Conservation (phyloP, 2,113 vertebrate species). For the Chaetops frenatus region DNA sequence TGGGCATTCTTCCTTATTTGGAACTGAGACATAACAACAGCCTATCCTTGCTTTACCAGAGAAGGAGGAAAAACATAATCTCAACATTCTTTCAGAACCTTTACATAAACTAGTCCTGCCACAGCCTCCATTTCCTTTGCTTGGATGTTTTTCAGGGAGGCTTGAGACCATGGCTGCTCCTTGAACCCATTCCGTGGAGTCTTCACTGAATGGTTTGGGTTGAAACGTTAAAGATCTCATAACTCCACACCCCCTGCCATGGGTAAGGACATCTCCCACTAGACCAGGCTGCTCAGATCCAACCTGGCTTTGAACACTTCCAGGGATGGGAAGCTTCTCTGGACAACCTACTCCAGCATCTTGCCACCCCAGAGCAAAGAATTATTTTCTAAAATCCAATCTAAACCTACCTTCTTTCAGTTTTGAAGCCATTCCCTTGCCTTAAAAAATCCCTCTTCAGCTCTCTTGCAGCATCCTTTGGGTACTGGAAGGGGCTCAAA, state of each 20-base stretch:
- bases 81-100: background rate
- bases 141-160: background rate
- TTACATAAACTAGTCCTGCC: background rate
- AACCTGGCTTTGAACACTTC: background rate
- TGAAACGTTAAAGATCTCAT: background rate
- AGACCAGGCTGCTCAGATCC: background rate
- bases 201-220: background rate
- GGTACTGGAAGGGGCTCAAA: background rate
- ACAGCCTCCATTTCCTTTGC: background rate
- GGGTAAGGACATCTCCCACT: background rate
- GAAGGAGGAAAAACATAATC: background rate
- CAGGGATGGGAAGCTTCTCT: background rate
- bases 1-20: background rate
- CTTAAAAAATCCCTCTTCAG: background rate
- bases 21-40: background rate
- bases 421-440: background rate
- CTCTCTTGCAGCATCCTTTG: background rate
- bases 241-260: background rate
- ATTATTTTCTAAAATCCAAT: background rate
- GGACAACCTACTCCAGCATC: background rate
- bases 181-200: rapidly evolving
- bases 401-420: background rate
- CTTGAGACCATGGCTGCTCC: background rate
- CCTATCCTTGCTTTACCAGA: background rate
- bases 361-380: background rate